Base-by-base conservation (phyloP, 2,113 vertebrate genomes). In the Rhineura floridana region DNA sequence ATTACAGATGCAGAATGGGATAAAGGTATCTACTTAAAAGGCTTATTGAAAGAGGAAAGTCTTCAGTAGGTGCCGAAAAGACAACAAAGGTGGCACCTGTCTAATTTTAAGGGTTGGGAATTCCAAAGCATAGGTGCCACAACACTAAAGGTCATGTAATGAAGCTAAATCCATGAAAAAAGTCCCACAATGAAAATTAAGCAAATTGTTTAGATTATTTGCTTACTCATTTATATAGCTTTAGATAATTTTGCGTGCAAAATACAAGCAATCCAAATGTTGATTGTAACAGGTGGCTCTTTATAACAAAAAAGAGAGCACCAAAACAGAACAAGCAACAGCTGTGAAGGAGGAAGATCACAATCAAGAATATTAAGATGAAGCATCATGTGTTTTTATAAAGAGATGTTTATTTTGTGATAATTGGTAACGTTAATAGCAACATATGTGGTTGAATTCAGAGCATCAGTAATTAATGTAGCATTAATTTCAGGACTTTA, bases 361-460 rank as follows among this genome's bases (percentile, higher is more conserved):
- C 84, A 90, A 95, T 93, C 87, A 87, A 89, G 84, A 95, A 87
- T 94, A 96, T 95, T 94, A 95, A 95, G 93, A 95, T 42, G 87
- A 94, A 95, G 62, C 80, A 91, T 94, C 89, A 91, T 96, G 96
- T 97, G 93, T 96, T 97, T 96, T 95, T 94, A 94, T 94, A 96
- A 96, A 95, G 91, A 94, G 85, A 95, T 96, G 93, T 96, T 97
- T 97, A 96, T 95, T 96, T 97, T 96, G 89, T 94, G 93, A 94
- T 96, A 96, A 96, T 95, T 85, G 86, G 70, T 93, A 92, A 91
- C 95, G 96, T 95, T 97, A 96, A 97, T 96, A 95, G 83, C 91
- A 96, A 88, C 97, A 96, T 96, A 97, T 96, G 96, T 75, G 94
- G 62, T 55, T 85, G 86, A 87, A 91, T 95, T 92, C 91, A 84